Evolutionary conservation across 2,113 vertebrate species (phyloP).

Genomic region (Buteo buteo): DNA sequence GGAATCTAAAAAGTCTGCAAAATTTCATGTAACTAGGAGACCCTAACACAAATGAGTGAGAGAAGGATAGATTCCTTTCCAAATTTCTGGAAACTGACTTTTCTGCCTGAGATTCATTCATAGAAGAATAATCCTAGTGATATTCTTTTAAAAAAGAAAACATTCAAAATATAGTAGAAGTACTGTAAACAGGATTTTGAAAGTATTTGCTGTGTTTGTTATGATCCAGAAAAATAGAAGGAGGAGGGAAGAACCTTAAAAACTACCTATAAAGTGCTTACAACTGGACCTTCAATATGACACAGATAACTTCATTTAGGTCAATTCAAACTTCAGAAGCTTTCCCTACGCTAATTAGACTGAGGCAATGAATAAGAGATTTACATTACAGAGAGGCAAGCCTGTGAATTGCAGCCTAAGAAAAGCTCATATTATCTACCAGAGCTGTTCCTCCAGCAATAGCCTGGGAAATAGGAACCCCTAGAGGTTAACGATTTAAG

Average conservation of each 20-base stretch:
- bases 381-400: background rate
- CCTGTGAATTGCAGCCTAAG: constrained; percentile 28
- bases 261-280: background rate
- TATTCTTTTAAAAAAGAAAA: constrained; percentile 47
- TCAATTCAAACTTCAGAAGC: constrained; percentile 28
- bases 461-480: constrained; percentile 72
- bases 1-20: background rate
- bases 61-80: background rate
- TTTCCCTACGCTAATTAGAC: constrained; percentile 15
- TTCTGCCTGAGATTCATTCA: constrained; percentile 40
- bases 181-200: background rate
- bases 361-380: background rate
- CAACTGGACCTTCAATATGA: background rate
- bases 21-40: background rate
- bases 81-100: constrained; percentile 51
- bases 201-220: background rate
- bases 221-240: background rate
- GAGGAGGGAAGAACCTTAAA: background rate
- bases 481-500: constrained; percentile 68
- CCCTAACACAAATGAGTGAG: background rate
- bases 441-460: constrained; percentile 19
- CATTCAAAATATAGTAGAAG: constrained; percentile 3
- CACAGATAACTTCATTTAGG: background rate
- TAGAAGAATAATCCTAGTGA: constrained; percentile 21
- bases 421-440: constrained; percentile 1